Conservation (phyloP, 2,888 invertebrate species). For the Cephus sareptanus region DNA sequence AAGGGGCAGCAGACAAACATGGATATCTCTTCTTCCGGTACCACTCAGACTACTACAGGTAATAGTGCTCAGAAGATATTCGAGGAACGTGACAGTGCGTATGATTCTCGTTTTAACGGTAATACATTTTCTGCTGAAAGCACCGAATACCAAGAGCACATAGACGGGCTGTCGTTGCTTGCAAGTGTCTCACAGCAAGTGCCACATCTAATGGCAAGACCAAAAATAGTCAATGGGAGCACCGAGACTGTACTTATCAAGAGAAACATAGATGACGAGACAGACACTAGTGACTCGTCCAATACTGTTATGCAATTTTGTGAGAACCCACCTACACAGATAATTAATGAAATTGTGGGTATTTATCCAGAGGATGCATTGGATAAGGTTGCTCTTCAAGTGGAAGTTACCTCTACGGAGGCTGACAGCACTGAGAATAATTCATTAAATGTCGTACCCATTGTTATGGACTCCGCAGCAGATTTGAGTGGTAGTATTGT, state of each 20-base stretch:
- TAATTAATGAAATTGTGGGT: constrained; percentile 42
- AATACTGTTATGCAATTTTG: constrained; percentile 30
- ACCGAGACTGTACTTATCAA: not conserved
- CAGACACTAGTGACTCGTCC: constrained; percentile 28
- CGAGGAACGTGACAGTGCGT: not conserved
- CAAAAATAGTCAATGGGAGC: not conserved
- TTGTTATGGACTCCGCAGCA: constrained; percentile 23
- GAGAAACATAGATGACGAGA: constrained; percentile 25
- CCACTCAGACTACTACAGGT: not conserved
- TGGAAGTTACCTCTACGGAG: constrained; percentile 51
- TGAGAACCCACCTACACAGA: constrained; percentile 30
- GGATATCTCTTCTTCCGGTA: not conserved
- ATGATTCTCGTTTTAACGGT: not conserved
- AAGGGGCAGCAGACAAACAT: not conserved
- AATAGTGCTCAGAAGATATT: not conserved
- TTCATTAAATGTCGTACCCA: constrained; percentile 23
- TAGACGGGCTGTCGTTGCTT: constrained; percentile 57
- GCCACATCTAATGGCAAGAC: constrained; percentile 29
- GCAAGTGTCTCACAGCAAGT: constrained; percentile 58
- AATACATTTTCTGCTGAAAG: not conserved
- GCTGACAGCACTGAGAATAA: constrained; percentile 27
- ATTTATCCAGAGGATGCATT: constrained; percentile 50
- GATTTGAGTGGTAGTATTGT: constrained; percentile 30
- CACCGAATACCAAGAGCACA: constrained; percentile 48
- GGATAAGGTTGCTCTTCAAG: constrained; percentile 51